Conservation (phyloP, 1,140 invertebrate genomes). For the Drosophila funebris region DNA sequence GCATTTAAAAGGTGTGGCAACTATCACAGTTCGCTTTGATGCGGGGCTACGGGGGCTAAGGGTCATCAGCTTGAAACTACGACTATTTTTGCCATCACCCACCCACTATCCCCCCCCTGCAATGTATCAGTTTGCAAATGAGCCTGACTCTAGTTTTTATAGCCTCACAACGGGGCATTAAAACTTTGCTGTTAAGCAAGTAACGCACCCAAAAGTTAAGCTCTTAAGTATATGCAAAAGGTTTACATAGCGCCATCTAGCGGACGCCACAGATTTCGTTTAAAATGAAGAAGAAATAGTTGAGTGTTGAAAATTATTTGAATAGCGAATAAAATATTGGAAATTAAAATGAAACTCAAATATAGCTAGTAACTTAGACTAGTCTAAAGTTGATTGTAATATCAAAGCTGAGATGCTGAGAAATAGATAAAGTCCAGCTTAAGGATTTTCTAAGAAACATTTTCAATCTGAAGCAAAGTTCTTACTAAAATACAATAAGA, state of each 20-base stretch:
- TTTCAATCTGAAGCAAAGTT: too few species aligned
- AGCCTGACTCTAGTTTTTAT: slow-evolving; percentile 20
- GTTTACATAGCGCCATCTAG: background rate
- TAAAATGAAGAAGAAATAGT: background rate
- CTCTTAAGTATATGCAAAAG: slow-evolving; percentile 24
- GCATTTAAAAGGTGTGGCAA: slow-evolving; percentile 74
- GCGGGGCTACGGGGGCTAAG: slow-evolving; percentile 8
- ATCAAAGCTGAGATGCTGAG: too few species aligned
- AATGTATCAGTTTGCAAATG: slow-evolving; percentile 44
- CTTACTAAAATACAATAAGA: too few species aligned
- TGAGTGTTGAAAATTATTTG: background rate
- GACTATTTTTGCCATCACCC: background rate
- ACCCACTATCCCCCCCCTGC: slow-evolving; percentile 1
- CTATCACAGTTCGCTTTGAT: slow-evolving; percentile 31
- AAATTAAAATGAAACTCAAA: background rate
- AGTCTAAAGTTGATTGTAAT: too few species aligned
- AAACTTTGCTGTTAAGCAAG: slow-evolving; percentile 36
- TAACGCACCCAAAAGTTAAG: slow-evolving; percentile 26
- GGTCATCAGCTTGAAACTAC: slow-evolving; percentile 12
- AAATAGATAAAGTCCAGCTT: too few species aligned
- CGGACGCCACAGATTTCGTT: background rate
- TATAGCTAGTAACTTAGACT: too few species aligned
- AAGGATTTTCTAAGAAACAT: too few species aligned
- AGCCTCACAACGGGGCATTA: slow-evolving; percentile 22
- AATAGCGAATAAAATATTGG: background rate